A percentile compares a stretch with the other conserved stretches of the same genome.
These are phyloP conservation scores for Fukomys damarensis DNA, from an alignment of 2,113 vertebrate genomes.

Conservation along the genomic window DNA sequence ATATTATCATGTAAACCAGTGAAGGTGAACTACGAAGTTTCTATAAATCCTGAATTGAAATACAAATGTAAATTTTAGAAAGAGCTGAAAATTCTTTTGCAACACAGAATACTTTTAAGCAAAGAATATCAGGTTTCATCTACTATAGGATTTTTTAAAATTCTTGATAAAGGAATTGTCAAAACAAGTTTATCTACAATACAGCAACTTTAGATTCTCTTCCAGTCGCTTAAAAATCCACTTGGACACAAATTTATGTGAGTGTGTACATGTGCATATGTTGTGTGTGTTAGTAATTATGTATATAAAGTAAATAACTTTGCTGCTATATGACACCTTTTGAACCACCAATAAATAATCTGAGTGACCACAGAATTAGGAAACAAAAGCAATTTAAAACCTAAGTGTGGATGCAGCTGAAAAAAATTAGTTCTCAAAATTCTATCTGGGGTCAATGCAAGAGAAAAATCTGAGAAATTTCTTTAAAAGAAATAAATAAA, in stretches of 20 bases:
- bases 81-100: neutral
- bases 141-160: neutral
- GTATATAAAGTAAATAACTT: neutral
- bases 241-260: neutral
- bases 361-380: slow-evolving; percentile 59
- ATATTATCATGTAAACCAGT: neutral
- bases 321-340: slow-evolving; percentile 19
- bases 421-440: slow-evolving; percentile 74
- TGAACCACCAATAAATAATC: slow-evolving; percentile 41
- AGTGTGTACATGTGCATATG: neutral
- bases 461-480: slow-evolving; percentile 78
- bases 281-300: neutral
- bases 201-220: neutral
- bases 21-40: neutral
- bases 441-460: slow-evolving; percentile 63
- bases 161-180: slow-evolving; percentile 34
- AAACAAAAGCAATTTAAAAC: slow-evolving; percentile 73
- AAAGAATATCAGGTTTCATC: slow-evolving; percentile 45
- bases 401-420: slow-evolving; percentile 74
- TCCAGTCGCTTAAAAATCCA: neutral
- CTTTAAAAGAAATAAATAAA: slow-evolving; percentile 65
- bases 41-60: neutral
- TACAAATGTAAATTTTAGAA: slow-evolving; percentile 29
- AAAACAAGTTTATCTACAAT: slow-evolving; percentile 19
- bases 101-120: slow-evolving; percentile 34